Conservation (phyloP, 1,140 invertebrate species). For the Brachionus manjavacas region DNA sequence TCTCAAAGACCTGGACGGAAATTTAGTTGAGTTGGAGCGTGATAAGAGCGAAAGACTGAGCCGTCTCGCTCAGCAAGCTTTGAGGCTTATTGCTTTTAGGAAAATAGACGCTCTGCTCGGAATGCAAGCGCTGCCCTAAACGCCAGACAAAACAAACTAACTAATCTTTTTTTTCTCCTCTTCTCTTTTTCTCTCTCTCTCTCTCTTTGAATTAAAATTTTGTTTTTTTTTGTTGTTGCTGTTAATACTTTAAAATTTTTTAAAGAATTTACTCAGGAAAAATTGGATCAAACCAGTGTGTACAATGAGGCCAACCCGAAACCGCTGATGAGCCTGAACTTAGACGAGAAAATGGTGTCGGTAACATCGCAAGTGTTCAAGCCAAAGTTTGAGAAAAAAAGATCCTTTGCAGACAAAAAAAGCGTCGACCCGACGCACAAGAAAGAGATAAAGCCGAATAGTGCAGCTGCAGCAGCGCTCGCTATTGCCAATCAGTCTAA, state of each 20-base stretch:
- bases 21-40: background rate
- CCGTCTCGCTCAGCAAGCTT: background rate
- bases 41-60: background rate
- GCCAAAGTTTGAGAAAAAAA: background rate
- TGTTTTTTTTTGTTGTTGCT: background rate
- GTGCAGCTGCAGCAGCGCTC: constrained; percentile 11
- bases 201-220: background rate
- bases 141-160: background rate
- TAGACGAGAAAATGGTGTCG: background rate
- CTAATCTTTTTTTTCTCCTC: background rate
- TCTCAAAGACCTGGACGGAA: background rate
- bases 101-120: background rate
- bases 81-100: background rate
- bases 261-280: constrained; percentile 24
- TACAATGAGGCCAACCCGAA: background rate
- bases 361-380: background rate
- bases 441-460: constrained; percentile 31
- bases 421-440: background rate
- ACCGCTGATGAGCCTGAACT: background rate
- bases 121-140: background rate
- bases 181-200: background rate
- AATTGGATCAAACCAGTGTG: background rate
- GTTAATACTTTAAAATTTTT: background rate
- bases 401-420: background rate
- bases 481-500: constrained; percentile 15